Evolutionary conservation across 1,140 invertebrate species (phyloP).

Genomic region (Drosophila nasuta): DNA sequence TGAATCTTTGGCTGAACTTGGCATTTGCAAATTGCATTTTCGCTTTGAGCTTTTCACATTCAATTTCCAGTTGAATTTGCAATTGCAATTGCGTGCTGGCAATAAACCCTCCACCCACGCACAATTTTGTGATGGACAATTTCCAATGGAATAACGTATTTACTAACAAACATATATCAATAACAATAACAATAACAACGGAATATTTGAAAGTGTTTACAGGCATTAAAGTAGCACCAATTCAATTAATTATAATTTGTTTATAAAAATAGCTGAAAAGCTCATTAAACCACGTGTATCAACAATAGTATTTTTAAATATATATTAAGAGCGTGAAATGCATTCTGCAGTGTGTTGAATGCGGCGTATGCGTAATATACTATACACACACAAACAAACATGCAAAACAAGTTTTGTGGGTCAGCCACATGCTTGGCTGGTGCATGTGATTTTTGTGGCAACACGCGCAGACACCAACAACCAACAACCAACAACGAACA

Average conservation of each 20-base stretch:
- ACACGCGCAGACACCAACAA: slow-evolving; percentile 12
- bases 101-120: too few species aligned
- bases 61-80: too few species aligned
- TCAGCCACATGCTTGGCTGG: slow-evolving; percentile 14
- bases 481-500: too few species aligned
- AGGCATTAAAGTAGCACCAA: background rate
- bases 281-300: background rate
- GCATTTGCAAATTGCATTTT: background rate
- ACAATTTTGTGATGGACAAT: too few species aligned
- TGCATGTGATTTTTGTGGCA: slow-evolving; percentile 25
- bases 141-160: background rate
- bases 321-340: background rate
- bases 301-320: background rate
- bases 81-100: too few species aligned
- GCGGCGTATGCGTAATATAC: slow-evolving; percentile 35
- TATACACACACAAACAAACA: background rate
- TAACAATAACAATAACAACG: too few species aligned
- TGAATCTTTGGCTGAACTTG: background rate
- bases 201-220: background rate
- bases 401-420: slow-evolving; percentile 14
- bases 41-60: background rate
- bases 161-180: background rate
- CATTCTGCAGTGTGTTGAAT: slow-evolving; percentile 6
- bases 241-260: background rate
- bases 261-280: background rate